Percentiles rank a stretch among this genome's conserved stretches.
phyloP scores from a whole-genome alignment of 2,888 invertebrate genomes.

The Synanthedon formicaeformis region DNA sequence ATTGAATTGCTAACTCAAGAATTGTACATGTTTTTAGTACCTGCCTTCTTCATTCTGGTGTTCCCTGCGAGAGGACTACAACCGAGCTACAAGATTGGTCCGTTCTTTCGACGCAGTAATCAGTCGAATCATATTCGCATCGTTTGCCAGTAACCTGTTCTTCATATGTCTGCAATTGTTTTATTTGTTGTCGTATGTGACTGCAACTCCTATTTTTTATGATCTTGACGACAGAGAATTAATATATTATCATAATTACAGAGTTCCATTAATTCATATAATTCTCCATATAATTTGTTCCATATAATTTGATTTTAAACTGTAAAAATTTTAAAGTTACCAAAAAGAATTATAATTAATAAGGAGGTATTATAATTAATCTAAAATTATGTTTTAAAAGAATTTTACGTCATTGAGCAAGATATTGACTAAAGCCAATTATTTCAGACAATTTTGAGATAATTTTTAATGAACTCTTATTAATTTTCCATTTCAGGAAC shows the following conservation, averaged over 20 bases:
- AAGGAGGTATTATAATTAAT: too few species aligned
- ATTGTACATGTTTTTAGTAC: slow-evolving; percentile 36
- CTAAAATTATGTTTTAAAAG: too few species aligned
- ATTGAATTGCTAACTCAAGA: too few species aligned
- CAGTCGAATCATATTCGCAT: slow-evolving; percentile 69
- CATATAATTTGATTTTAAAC: too few species aligned
- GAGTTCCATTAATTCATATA: too few species aligned
- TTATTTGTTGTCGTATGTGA: slow-evolving; percentile 70
- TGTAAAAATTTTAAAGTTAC: too few species aligned
- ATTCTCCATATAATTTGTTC: too few species aligned
- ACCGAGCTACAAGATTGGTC: slow-evolving; percentile 68
- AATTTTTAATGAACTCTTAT: neutral
- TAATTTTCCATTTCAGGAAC: slow-evolving; percentile 8
- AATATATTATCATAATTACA: too few species aligned
- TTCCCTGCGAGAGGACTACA: slow-evolving; percentile 70
- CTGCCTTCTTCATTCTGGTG: slow-evolving; percentile 71
- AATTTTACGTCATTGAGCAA: too few species aligned
- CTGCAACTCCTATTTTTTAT: neutral
- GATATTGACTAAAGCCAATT: too few species aligned
- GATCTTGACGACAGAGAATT: neutral
- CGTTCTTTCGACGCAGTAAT: slow-evolving; percentile 70
- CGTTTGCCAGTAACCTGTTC: slow-evolving; percentile 75
- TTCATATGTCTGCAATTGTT: slow-evolving; percentile 77
- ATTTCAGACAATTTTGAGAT: too few species aligned
- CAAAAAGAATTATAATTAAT: too few species aligned